Base-by-base conservation (phyloP, 2,888 invertebrate species). In the Branchipolynoe longqiensis region DNA sequence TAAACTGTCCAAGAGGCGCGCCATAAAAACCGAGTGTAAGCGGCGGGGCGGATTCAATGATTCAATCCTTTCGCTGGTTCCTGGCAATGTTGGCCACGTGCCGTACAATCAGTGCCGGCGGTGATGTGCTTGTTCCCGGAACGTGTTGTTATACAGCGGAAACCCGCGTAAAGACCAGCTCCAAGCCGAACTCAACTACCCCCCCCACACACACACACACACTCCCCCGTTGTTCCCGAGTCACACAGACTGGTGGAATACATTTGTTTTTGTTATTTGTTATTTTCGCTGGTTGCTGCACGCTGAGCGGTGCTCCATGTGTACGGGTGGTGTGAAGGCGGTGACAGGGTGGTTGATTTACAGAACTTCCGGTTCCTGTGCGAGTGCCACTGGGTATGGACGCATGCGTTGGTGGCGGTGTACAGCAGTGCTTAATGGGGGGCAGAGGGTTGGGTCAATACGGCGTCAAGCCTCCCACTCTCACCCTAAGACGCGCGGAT, bases 361-460 rank as follows among this genome's bases (percentile, higher is more conserved):
- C n/a, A n/a, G n/a, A n/a, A n/a, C n/a, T n/a, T n/a, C n/a, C n/a
- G n/a, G n/a, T n/a, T n/a, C n/a, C n/a, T n/a, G n/a, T n/a, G n/a
- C n/a, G n/a, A n/a, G n/a, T n/a, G n/a, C n/a, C n/a, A n/a, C n/a
- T n/a, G n/a, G n/a, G n/a, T n/a, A n/a, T n/a, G n/a, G n/a, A n/a
- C 12, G 62, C 12, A 28, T 4, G 62, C 28, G 25, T 59, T 14
- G 22, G 25, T n/a, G 48, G 59, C 25, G 31, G 62, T 18, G 36
- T 69, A 4, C 12, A 36, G 69, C 36, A 38, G 33, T 14, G 69
- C n/a, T 69, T 69, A 36, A 36, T 33, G 36, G 38, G 14, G 69
- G 31, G 36, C 36, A 36, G 69, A 36, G 69, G 31, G 69, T 69
- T 69, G 33, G 69, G 69, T 69, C 69, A 69, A 69, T 69, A 69